Evolutionary conservation across 2,888 invertebrate genomes (phyloP).

Genomic region (Nomada lathburiana): DNA sequence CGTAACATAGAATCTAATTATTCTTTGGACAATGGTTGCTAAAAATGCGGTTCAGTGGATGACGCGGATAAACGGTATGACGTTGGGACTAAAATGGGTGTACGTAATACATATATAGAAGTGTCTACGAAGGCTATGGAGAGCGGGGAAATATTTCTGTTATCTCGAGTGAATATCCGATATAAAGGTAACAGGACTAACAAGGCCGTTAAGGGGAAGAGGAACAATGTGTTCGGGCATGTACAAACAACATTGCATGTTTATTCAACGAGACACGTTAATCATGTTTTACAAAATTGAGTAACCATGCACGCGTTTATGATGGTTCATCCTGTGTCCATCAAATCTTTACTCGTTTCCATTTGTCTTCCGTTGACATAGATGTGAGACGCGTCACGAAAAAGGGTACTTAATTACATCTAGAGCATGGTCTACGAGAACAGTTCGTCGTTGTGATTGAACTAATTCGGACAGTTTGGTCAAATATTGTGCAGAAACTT

Average conservation of each 20-base stretch:
- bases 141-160: constrained; percentile 15
- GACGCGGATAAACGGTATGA: not conserved
- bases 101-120: not conserved
- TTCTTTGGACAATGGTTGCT: not conserved
- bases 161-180: constrained; percentile 28
- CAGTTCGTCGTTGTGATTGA: too few species aligned
- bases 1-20: constrained; percentile 5
- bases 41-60: not conserved
- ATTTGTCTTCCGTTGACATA: not conserved
- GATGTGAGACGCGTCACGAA: not conserved
- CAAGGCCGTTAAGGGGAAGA: constrained; percentile 11
- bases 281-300: constrained; percentile 5
- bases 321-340: not conserved
- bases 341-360: not conserved
- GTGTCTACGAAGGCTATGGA: not conserved
- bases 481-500: too few species aligned
- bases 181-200: constrained; percentile 35
- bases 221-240: constrained; percentile 26
- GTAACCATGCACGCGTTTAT: not conserved
- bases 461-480: too few species aligned
- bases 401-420: not conserved
- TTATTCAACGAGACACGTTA: constrained; percentile 25
- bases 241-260: constrained; percentile 23
- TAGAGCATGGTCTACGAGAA: not conserved
- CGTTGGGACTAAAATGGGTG: not conserved